Evolutionary conservation across 2,797 vertebrate species (phyloP), one percentile per base, ranked within the genome.

Genomic region (Pangasius macronema): DNA sequence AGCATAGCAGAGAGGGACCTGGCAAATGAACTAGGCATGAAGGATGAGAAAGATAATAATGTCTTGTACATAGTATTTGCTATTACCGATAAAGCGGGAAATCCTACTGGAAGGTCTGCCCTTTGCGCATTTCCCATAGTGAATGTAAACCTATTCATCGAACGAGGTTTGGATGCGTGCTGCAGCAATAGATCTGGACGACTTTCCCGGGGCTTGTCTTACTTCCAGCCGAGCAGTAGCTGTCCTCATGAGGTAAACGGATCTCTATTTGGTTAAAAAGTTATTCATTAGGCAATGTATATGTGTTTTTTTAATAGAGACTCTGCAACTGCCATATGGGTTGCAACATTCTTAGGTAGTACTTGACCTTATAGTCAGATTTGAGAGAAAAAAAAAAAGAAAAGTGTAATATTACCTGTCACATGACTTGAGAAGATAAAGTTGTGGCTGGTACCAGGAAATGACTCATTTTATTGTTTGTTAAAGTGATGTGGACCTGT

Each of bases 1-100:
- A 94, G 97, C 55, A 94, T 72, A 0, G 97, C 97, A 0, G 97
- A 97, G 0, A 57, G 94, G 33, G 95, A 94, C 36, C 93, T 99
- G 85, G 97, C 97, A 0, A 87, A 93, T 0, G 97, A 98, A 84
- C 92, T 99, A 0, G 95, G 95, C 51, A 93, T 97, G 0, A 89
- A 94, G 0, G 88, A 92, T 86, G 93, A 94, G 0, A 67, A 55
- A 3, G 3, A 53, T 13, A 96, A 96, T 57, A 94, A 90, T 1
- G 97, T 99, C 87, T 95, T 99, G 0, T 99, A 98, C 0, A 97
- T 97, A 0, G 97, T 96, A 87, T 99, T 99, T 0, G 95, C 95
- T 0, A 93, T 97, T 70, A 97, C 95, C 0, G 87, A 83, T 16
- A 94, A 96, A 84, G 92, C 92, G 3, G 89, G 92, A 0, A 87